Evolutionary conservation across 2,888 invertebrate genomes (phyloP).

Genomic region (Geophilus truncorum): DNA sequence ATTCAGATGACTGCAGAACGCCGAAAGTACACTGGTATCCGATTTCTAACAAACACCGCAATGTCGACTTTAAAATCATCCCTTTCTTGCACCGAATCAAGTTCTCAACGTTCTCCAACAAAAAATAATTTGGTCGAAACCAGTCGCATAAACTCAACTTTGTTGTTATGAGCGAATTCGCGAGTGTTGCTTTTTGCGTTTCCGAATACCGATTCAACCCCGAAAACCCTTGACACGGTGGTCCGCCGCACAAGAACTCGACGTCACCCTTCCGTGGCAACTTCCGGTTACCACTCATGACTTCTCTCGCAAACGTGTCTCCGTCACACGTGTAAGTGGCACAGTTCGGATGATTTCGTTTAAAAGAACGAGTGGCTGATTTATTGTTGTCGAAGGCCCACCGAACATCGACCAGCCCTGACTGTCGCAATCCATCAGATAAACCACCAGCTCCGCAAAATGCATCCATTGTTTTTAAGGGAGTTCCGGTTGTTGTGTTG

Average conservation of each 20-base stretch:
- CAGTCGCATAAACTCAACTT: conserved; percentile 79
- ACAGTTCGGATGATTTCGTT: conserved; percentile 66
- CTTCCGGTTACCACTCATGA: conserved; percentile 46
- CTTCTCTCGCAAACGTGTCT: neutral
- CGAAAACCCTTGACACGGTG: conserved; percentile 84
- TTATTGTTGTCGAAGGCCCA: conserved; percentile 80
- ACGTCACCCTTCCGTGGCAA: conserved; percentile 74
- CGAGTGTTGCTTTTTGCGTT: conserved; percentile 77
- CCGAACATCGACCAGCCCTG: conserved; percentile 62
- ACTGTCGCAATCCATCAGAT: conserved; percentile 58
- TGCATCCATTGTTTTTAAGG: conserved; percentile 68
- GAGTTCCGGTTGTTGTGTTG: too few species aligned
- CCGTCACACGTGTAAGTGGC: conserved; percentile 56
- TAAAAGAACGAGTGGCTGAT: conserved; percentile 72
- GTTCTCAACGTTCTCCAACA: conserved; percentile 79
- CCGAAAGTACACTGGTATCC: conserved; percentile 84
- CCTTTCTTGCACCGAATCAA: conserved; percentile 76
- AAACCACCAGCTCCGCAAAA: conserved; percentile 83
- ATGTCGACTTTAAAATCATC: conserved; percentile 72
- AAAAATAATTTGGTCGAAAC: conserved; percentile 74
- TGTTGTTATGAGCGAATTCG: conserved; percentile 75
- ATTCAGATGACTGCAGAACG: conserved; percentile 80
- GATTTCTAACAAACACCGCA: conserved; percentile 70
- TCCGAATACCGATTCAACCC: conserved; percentile 85
- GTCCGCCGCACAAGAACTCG: conserved; percentile 76